A percentile compares a stretch with the other conserved stretches of the same genome.
phyloP scores from a whole-genome alignment of 2,888 invertebrate species.

The Ichneumoninae sp. region DNA sequence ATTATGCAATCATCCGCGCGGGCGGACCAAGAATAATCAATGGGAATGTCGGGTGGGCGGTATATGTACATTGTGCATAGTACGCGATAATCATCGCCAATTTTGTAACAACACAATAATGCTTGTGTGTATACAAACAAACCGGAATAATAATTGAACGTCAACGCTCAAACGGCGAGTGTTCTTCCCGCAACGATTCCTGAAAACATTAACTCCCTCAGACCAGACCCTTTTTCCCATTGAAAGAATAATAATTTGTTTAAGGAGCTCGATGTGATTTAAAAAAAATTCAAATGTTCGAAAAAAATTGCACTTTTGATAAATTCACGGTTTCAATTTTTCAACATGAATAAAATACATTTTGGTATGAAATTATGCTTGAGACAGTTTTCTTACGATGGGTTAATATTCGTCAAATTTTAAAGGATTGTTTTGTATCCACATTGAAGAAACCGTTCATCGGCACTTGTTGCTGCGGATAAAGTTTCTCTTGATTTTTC shows the following conservation, averaged over 20 bases:
- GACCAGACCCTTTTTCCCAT: neutral
- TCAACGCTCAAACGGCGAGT: no score
- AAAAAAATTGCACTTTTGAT: neutral
- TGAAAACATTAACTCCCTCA: neutral
- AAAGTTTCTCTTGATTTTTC: neutral
- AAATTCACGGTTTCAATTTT: neutral
- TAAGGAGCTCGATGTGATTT: no score
- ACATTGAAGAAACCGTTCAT: neutral
- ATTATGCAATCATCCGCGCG: constrained; percentile 2
- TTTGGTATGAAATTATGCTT: neutral
- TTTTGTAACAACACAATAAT: neutral
- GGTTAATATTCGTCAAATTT: no score
- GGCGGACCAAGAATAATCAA: constrained; percentile 4
- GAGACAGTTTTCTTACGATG: neutral
- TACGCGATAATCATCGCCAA: neutral
- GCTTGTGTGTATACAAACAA: neutral
- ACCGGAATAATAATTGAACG: constrained; percentile 4
- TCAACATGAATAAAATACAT: neutral
- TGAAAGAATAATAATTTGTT: no score
- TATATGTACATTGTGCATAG: neutral
- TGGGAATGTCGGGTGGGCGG: neutral
- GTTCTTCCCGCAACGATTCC: neutral
- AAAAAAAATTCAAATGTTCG: neutral
- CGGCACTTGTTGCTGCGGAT: neutral
- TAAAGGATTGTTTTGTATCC: no score